Evolutionary conservation across 2,113 vertebrate genomes (phyloP).

Genomic region (Solea solea): DNA sequence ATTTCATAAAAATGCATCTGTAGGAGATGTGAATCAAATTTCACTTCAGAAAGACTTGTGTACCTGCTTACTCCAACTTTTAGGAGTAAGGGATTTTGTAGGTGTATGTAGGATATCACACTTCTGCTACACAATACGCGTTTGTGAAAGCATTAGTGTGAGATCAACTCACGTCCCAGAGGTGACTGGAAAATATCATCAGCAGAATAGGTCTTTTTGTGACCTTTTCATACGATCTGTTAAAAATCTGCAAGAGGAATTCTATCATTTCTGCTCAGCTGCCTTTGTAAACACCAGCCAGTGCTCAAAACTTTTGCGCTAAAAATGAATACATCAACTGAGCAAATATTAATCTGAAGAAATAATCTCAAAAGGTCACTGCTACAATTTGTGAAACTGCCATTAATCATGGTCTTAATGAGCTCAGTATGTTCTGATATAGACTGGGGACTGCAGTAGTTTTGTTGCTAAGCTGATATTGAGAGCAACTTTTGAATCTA

Average conservation of each 20-base stretch:
- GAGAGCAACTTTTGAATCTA: background rate
- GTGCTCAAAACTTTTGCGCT: no score
- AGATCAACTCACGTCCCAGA: background rate
- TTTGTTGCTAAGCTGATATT: background rate
- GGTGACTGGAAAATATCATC: background rate
- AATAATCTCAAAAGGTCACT: conserved; percentile 1
- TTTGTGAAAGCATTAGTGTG: background rate
- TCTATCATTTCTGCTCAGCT: background rate
- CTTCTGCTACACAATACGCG: background rate
- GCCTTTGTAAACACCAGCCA: no score
- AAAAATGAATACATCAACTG: background rate
- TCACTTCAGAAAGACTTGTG: no score
- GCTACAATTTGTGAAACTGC: background rate
- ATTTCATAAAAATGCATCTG: no score
- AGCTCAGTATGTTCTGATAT: background rate
- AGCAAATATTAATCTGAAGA: background rate
- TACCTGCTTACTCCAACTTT: no score
- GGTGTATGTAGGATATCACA: background rate
- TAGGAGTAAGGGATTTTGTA: no score
- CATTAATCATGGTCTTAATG: conserved; percentile 6
- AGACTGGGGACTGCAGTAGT: background rate
- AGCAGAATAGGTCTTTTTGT: background rate
- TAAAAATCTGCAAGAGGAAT: background rate
- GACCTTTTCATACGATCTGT: background rate
- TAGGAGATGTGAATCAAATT: no score